These are phyloP conservation scores for Cryptophagus acutangulus DNA, from an alignment of 2,888 invertebrate genomes.

Conservation along the genomic window DNA sequence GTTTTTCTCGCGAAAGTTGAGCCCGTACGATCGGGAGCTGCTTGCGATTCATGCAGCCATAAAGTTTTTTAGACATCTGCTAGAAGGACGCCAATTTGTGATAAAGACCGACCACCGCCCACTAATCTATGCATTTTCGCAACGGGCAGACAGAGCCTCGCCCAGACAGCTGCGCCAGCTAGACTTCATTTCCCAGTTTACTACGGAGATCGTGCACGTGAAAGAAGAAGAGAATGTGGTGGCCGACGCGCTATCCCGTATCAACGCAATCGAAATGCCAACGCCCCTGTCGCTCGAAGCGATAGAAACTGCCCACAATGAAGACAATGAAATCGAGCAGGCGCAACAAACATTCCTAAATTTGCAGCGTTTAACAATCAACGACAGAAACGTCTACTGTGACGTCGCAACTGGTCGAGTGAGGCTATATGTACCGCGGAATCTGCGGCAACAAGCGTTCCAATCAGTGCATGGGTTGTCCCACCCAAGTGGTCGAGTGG, in stretches of 20 bases:
- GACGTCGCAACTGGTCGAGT: background rate
- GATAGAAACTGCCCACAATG: too few species aligned
- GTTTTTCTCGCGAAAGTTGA: conserved; percentile 40
- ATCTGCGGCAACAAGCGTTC: conserved; percentile 13
- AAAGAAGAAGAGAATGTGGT: conserved; percentile 36
- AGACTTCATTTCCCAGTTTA: conserved; percentile 34
- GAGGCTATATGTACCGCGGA: conserved; percentile 17
- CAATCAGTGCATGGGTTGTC: conserved; percentile 28
- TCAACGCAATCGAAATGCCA: conserved; percentile 14
- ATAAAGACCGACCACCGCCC: conserved; percentile 41
- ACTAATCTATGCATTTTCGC: conserved; percentile 34
- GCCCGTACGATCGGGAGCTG: conserved; percentile 32
- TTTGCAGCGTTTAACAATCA: background rate
- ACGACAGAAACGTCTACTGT: background rate
- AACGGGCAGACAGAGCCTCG: conserved; percentile 30
- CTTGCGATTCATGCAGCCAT: conserved; percentile 12
- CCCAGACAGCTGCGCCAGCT: conserved; percentile 40
- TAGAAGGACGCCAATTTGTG: conserved; percentile 11
- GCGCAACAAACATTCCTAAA: conserved; percentile 3
- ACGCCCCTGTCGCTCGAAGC: conserved; percentile 13
- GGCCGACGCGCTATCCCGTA: conserved; percentile 36
- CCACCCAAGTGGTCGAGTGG: conserved; percentile 33
- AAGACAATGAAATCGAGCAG: too few species aligned
- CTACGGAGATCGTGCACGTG: conserved; percentile 37
- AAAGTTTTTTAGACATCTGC: conserved; percentile 4